A percentile compares a stretch with the other conserved stretches of the same genome.
These are phyloP conservation scores for Sitta europaea DNA, from an alignment of 2,113 vertebrate species.

Conservation along the genomic window DNA sequence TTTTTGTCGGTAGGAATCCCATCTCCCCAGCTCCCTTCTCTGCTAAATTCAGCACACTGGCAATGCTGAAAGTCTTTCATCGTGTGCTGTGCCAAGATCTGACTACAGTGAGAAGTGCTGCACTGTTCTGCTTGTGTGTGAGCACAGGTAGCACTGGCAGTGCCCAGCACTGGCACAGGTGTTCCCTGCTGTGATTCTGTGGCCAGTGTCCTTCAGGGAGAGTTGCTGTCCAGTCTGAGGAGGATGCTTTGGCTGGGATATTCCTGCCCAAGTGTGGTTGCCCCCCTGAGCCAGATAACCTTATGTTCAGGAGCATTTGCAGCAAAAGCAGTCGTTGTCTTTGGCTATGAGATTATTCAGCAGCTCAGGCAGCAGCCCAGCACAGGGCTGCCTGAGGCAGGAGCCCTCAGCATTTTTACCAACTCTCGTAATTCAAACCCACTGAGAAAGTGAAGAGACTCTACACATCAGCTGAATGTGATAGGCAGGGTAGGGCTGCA, in stretches of 20 bases:
- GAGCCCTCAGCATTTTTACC: background rate
- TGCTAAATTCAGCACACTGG: background rate
- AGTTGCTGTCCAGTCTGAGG: background rate
- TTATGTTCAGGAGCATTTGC: background rate
- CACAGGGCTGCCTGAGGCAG: background rate
- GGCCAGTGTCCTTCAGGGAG: background rate
- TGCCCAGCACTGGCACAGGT: background rate
- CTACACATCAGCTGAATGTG: background rate
- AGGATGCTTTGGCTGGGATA: background rate
- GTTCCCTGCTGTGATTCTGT: background rate
- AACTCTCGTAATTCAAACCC: background rate
- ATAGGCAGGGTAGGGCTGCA: constrained; percentile 14
- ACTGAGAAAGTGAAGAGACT: background rate
- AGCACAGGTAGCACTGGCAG: background rate
- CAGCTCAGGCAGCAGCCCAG: background rate
- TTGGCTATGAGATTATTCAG: background rate
- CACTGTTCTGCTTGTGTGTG: background rate
- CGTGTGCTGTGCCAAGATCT: background rate
- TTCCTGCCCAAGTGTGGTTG: background rate
- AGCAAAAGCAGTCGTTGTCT: fast-evolving
- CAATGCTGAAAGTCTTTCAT: background rate
- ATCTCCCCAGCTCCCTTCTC: constrained; percentile 27
- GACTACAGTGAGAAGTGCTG: fast-evolving
- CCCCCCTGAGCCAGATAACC: background rate
- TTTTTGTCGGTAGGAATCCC: constrained; percentile 53